Evolutionary conservation across 35 echinoderm and acorn worm genomes (phyloP), one percentile per base, ranked within the genome.

Genomic region (Ophioderma brevispina): DNA sequence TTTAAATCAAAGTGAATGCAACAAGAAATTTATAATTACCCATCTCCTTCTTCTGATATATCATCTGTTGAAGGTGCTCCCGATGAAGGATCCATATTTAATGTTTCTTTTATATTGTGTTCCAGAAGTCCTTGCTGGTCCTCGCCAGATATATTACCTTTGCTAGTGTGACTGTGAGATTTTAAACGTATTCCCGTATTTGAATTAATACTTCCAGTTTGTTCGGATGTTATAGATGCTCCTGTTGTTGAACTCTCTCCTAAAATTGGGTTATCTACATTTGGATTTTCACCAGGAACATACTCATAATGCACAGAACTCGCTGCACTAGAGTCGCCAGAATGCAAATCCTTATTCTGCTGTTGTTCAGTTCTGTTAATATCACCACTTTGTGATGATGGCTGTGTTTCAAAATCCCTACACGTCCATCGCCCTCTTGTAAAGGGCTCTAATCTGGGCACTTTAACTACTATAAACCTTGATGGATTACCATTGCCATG

Each of bases 381-480:
- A 35, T 70, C 59, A 70, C 6, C 28, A 70, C 46, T 34, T 42
- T 32, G 25, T 33, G 80, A 78, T 82, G 82, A 83, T 28, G 46
- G 50, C 52, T 92, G 87, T 84, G 36, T 92, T n/a, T 87, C 84
- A 76, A 95, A 99, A 81, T 99, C 97, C 59, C 87, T 99, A 88
- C 97, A 99, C 36, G 91, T 99, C 97, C 97, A 99, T 85, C 97
- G 87, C 14, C 97, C 97, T 36, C 91, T 90, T 32, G 89, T 92
- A 35, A 99, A 89, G 55, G 97, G 97, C 83, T 99, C 97, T 21
- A 91, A 81, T 64, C 87, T 90, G 76, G 93, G 90, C 15, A 99
- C 97, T 89, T 95, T 99, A 17, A 99, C 97, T 46, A 99, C 90
- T 85, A 89, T 92, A 88, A 99, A 99, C 80, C 97, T 86, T 76